A percentile compares a stretch with the other conserved stretches of the same genome.
phyloP scores from a whole-genome alignment of 1,140 invertebrate species.

The Euglossa dilemma region DNA sequence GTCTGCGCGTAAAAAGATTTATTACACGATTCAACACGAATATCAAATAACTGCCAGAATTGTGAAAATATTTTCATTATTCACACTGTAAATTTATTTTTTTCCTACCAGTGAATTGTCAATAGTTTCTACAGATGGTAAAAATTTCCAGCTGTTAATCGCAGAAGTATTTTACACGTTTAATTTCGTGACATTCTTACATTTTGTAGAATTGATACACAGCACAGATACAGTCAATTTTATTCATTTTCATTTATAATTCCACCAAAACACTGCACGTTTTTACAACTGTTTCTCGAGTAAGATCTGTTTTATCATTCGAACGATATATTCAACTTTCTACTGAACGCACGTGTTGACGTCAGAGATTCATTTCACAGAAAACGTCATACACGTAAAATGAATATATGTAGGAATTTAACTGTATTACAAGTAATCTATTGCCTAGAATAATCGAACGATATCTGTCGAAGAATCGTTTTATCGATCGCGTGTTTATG shows the following conservation, averaged over 20 bases:
- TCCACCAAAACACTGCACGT: neutral
- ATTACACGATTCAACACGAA: neutral
- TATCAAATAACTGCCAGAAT: too few relatives aligned
- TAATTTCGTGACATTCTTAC: too few relatives aligned
- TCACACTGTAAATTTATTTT: neutral
- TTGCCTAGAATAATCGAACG: neutral
- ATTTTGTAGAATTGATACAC: neutral
- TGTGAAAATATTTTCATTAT: neutral
- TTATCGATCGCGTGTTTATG: neutral
- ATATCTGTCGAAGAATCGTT: constrained; percentile 4
- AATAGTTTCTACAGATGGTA: neutral
- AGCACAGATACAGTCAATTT: neutral
- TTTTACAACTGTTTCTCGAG: neutral
- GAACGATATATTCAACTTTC: neutral
- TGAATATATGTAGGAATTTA: constrained; percentile 20
- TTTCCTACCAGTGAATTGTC: too few relatives aligned
- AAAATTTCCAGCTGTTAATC: neutral
- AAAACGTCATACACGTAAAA: neutral
- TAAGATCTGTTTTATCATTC: neutral
- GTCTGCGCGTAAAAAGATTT: neutral
- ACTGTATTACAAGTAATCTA: neutral
- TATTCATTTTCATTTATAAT: neutral
- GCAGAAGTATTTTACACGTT: neutral
- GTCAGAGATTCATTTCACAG: constrained; percentile 17
- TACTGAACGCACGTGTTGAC: constrained; percentile 8